Evolutionary conservation across 1,140 invertebrate genomes (phyloP), one percentile per base, ranked within the genome.

Genomic region (Brachionus rubens): DNA sequence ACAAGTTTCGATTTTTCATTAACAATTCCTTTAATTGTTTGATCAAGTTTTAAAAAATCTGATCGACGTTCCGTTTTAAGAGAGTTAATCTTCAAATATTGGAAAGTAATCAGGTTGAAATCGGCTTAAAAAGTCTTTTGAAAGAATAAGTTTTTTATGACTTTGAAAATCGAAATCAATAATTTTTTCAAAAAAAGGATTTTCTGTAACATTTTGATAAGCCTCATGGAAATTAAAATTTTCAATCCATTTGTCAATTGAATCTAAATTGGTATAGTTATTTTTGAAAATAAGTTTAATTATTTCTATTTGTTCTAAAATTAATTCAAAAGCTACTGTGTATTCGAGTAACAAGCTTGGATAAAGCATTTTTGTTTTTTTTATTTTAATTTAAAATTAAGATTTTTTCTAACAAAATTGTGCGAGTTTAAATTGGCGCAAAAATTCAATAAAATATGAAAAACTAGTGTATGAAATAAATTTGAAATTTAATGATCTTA

Each of bases 231-330:
- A 36, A 16, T 3, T 16, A 33, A 1, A 1, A 6, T 41, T 16
- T 33, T 62, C 14, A 16, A 36, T n/a, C 56, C 56, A 62, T 33
- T 36, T 40, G 10, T 41, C 16, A 1, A 65, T 65, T 65, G 10
- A 19, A 28, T 43, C 19, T 24, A 65, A 41, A 43, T 43, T 43
- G 7, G 40, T 43, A 43, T 65, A 65, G 12, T 46, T 43, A 24
- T 43, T 65, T 28, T 43, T 41, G 43, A 65, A 65, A 26, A 24
- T 65, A 9, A 65, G 10, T 24, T 65, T 65, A 12, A 65, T 41
- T 6, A 65, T 10, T 26, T 65, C 59, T 26, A 65, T 12, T 24
- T 65, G 33, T 12, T 65, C 59, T 7, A 43, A 3, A 4, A 43
- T 24, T 41, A 43, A 10, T 12, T 65, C 59, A 14, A 65, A 19